phyloP scores from a whole-genome alignment of 2,113 vertebrate species.

The Centropristis striata region DNA sequence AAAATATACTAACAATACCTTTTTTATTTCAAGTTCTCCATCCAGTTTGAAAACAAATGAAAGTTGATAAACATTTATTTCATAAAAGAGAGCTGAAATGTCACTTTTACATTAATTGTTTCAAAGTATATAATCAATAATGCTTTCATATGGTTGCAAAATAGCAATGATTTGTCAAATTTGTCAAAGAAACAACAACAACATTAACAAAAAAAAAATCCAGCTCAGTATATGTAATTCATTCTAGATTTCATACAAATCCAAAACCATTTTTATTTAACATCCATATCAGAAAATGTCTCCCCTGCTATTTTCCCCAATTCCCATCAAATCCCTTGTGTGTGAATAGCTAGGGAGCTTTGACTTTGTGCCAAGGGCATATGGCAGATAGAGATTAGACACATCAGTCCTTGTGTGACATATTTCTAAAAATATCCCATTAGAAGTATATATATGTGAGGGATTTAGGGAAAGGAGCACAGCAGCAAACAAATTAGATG shows the following conservation, averaged over 20 bases:
- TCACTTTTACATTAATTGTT: neutral
- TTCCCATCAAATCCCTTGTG: slow-evolving; percentile 55
- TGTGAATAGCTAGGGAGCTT: slow-evolving; percentile 44
- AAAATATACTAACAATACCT: neutral
- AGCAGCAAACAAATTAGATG: slow-evolving; percentile 48
- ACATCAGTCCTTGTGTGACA: slow-evolving; percentile 37
- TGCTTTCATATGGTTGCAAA: neutral
- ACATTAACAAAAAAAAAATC: neutral
- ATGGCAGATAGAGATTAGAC: slow-evolving; percentile 59
- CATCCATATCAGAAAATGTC: slow-evolving; percentile 44
- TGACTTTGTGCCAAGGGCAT: slow-evolving; percentile 73
- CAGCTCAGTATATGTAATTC: neutral
- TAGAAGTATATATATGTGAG: slow-evolving; percentile 9
- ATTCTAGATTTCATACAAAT: slow-evolving; percentile 20
- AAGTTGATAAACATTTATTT: neutral
- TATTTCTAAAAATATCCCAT: slow-evolving; percentile 43
- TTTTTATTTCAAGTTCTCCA: neutral
- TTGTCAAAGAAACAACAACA: neutral
- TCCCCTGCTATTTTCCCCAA: slow-evolving; percentile 34
- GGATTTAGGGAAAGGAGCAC: slow-evolving; percentile 22
- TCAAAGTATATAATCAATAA: neutral
- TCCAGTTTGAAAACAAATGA: neutral
- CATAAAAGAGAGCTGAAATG: neutral
- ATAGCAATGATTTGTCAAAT: neutral
- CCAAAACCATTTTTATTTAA: slow-evolving; percentile 53